Evolutionary conservation across 2,113 vertebrate species (phyloP).

Genomic region (Microtus pennsylvanicus): DNA sequence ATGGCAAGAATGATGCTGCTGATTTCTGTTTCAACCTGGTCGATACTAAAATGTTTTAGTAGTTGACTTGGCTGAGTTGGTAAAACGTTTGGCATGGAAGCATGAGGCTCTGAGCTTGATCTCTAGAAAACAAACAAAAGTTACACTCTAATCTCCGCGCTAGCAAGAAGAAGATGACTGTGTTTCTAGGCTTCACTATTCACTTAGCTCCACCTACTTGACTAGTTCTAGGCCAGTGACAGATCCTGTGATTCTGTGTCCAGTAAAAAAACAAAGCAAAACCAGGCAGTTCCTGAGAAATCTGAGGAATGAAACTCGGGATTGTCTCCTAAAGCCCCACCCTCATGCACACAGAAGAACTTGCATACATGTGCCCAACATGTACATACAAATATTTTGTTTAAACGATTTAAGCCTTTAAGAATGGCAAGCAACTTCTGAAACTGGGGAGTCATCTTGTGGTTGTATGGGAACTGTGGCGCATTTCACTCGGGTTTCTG

Average conservation of each 20-base stretch:
- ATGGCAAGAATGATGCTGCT: background rate
- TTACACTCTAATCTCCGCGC: background rate
- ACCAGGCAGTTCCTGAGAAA: background rate
- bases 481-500: background rate
- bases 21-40: background rate
- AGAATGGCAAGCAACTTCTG: background rate
- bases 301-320: background rate
- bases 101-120: background rate
- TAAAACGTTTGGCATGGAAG: background rate
- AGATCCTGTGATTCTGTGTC: background rate
- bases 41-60: background rate
- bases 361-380: background rate
- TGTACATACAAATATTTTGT: background rate
- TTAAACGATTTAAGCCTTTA: background rate
- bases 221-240: background rate
- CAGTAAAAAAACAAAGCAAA: background rate
- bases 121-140: background rate
- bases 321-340: background rate
- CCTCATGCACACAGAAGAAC: background rate
- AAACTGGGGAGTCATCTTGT: background rate
- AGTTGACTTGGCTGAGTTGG: too few relatives aligned
- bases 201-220: rapidly evolving
- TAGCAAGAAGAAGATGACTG: background rate
- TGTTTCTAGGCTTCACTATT: background rate
- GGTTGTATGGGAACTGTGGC: background rate